Base-by-base conservation (phyloP, 2,888 invertebrate species). In the Leptopilina myrica region DNA sequence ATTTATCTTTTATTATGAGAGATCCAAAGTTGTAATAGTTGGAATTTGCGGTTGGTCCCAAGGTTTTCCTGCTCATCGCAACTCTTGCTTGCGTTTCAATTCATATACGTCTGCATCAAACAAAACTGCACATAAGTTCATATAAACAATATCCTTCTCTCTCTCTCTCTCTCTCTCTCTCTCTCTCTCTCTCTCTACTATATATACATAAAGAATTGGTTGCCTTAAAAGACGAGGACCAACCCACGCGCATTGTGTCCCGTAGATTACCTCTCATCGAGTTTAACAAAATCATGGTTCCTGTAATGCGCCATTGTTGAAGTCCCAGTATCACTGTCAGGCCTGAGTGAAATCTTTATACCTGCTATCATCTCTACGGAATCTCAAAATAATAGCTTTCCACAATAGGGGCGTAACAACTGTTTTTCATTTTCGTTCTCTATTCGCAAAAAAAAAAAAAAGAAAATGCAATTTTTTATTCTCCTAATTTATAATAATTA, bases 351-450 rank as follows among this genome's bases (percentile, higher is more conserved):
- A 49, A 49, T 49, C 46, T 67, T 46, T 67, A 67, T 67, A 67
- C 46, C 67, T 69, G 65, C 81, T 86, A 84, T 86, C 84, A 84
- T 83, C 85, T 82, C 84, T 65, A 59, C 78, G 81, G 83, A 84
- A 85, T 85, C 85, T 83, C 81, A 84, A 81, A 85, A 85, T 84
- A 83, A 84, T 85, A 83, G 85, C 82, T 81, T 82, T 81, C 78
- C 78, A 82, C 78, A 82, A 84, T 84, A 84, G 85, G 85, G 87
- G 86, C 85, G 83, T 85, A 86, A 87, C 87, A 87, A 86, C 85
- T 87, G 86, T 86, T 84, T 83, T 84, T 83, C 84, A 83, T 83
- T 84, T 20, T 81, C 49, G 49, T 9, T 46, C 46, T 46, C 46
- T 46, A 46, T 46, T 46, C 46, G 9, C 46, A 46, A 46, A 46